Evolutionary conservation across 1,140 invertebrate genomes (phyloP).

Genomic region (Gryllus bimaculatus): DNA sequence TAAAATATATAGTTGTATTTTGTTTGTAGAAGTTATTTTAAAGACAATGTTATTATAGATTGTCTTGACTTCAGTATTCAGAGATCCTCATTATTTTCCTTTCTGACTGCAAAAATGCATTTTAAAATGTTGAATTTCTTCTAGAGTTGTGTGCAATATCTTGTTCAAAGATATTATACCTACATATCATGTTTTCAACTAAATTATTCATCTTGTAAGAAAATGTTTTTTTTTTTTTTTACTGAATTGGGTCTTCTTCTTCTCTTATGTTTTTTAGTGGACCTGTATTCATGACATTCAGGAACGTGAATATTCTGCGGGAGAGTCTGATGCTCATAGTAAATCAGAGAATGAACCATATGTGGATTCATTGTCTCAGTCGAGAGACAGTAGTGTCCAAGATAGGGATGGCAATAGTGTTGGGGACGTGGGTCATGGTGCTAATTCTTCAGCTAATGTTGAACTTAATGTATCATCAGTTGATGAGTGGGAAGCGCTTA

Average conservation of each 20-base stretch:
- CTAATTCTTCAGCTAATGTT: constrained; percentile 28
- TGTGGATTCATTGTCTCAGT: not conserved
- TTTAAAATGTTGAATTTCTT: too few species aligned
- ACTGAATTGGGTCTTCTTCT: constrained; percentile 11
- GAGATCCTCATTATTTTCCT: too few species aligned
- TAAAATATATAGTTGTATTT: too few species aligned
- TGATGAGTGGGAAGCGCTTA: constrained; percentile 56
- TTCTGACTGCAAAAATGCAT: too few species aligned
- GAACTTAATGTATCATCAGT: constrained; percentile 39
- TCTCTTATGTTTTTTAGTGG: constrained; percentile 49
- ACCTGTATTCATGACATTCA: constrained; percentile 90
- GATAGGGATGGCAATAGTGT: constrained; percentile 12
- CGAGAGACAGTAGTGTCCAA: not conserved
- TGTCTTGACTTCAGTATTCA: too few species aligned
- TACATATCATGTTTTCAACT: too few species aligned
- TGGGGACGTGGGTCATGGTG: not conserved
- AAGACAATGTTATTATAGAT: too few species aligned
- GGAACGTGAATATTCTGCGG: constrained; percentile 36
- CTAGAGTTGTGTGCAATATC: too few species aligned
- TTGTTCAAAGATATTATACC: too few species aligned
- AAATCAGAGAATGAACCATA: not conserved
- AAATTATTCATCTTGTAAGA: not conserved
- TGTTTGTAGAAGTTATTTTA: too few species aligned
- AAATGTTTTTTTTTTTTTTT: not conserved
- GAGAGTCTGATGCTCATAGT: constrained; percentile 8